Base-by-base conservation (phyloP, 2,888 invertebrate genomes). In the Cephalotes varians region DNA sequence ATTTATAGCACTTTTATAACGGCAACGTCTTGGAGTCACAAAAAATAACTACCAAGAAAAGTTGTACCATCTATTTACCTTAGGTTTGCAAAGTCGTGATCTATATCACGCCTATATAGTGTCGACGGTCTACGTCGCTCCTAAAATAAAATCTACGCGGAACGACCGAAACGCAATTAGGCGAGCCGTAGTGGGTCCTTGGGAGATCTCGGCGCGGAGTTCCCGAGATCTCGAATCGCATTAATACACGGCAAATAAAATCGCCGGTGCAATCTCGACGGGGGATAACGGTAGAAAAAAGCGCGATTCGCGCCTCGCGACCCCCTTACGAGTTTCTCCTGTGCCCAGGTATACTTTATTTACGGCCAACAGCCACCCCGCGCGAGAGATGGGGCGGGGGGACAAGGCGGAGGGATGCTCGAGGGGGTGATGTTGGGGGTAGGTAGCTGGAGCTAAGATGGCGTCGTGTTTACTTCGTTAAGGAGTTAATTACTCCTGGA, bases 391-490 rank as follows among this genome's bases (percentile, higher is more conserved):
- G 28, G 18, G 6, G 54, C n/a, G 2, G 28, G n/a, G 15, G 40
- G 81, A 71, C 54, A 69, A 83, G 71, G 86, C 74, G 86, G 85
- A 76, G 87, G 86, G 85, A 87, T 87, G 86, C 88, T 85, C 56
- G 56, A 69, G 44, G 71, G 51, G 71, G 71, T 54, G 34, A 51
- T 47, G 64, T 10, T 44, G 51, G 56, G 67, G 88, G 90, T 87
- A 86, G 77, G 89, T 86, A 90, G 88, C 90, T 85, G 88, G 88
- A 91, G 92, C 92, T 92, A 94, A 94, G 93, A 94, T 94, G 94
- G 94, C 94, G 94, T 91, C 92, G 92, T 93, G 92, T 93, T 94
- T 94, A 94, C 94, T 94, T 94, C 94, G 94, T 94, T 94, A 94
- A 94, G 93, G 93, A 93, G 94, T 94, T 94, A 94, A 94, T 94